Evolutionary conservation across 2,888 invertebrate genomes (phyloP), one percentile per base, ranked within the genome.

Genomic region (Drosophila anomelani): DNA sequence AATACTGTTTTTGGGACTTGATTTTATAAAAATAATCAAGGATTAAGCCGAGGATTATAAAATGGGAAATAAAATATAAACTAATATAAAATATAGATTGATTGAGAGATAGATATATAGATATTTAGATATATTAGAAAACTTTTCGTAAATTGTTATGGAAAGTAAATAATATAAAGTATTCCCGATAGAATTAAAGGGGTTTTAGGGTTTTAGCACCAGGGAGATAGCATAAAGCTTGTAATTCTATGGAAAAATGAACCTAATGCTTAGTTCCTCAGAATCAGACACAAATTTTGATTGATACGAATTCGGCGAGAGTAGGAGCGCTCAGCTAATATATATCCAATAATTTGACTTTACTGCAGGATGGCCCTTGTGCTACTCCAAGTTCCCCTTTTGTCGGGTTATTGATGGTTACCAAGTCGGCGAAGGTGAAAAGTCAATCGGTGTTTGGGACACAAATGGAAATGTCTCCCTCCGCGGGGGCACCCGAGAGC

Each of bases 401-500:
- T 12, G 10, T 6, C 7, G 7, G 26, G 12, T 64, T 64, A 41
- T 69, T 68, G 56, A 68, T 68, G 55, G 34, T 55, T 68, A 23
- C 20, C 32, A 26, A 20, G 49, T 36, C 12, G n/a, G 23, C 47
- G 10, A 10, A 68, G 46, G 47, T 69, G 39, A 68, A 68, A 71
- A 71, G 55, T 62, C 73, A 60, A 60, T 60, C 39, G 67, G 15
- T 51, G 29, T 57, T 57, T 58, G 46, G 60, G 75, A 84, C 78
- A 41, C 10, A 79, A 86, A 78, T 86, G 81, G 64, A 80, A 82
- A 67, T 78, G 73, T 81, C 77, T 81, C 57, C 54, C 32, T 49
- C 23, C 32, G 32, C 36, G 39, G 36, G 53, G 36, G 53, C 47
- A 49, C 13, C 38, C 10, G 10, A 12, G 4, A 12, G 4, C 12